Conservation (phyloP, 2,113 vertebrate species). For the Melanerpes formicivorus region DNA sequence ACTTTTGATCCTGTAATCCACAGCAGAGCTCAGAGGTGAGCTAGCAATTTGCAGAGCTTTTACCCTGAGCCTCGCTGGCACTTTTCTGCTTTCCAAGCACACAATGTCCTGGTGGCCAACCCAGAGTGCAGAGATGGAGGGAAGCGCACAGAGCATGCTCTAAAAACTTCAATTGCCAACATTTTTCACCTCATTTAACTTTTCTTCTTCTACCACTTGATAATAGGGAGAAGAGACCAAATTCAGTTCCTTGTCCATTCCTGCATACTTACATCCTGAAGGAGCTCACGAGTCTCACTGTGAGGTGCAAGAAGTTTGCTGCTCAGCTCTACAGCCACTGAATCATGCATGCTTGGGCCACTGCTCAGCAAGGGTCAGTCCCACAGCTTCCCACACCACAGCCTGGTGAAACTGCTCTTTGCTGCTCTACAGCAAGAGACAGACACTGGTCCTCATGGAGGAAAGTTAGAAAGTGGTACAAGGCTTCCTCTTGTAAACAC, state of each 20-base stretch:
- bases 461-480: slow-evolving; percentile 40
- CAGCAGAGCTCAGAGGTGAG: slow-evolving; percentile 60
- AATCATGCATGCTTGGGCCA: background rate
- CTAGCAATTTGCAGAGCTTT: slow-evolving; percentile 67
- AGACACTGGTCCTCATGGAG: background rate
- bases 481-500: slow-evolving; percentile 36
- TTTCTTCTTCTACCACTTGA: too few relatives aligned
- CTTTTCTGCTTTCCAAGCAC: slow-evolving; percentile 31
- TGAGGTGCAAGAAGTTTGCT: background rate
- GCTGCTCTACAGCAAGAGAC: background rate
- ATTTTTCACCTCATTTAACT: too few relatives aligned
- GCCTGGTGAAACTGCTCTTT: background rate
- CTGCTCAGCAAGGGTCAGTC: background rate
- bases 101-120: background rate
- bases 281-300: background rate
- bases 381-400: background rate
- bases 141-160: background rate
- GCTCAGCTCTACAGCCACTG: background rate
- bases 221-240: background rate
- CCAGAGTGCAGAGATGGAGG: background rate
- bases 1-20: slow-evolving; percentile 69
- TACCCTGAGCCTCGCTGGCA: slow-evolving; percentile 30
- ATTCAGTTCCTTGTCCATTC: background rate
- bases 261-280: background rate
- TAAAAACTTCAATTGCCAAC: background rate